A percentile compares a stretch with the other conserved stretches of the same genome.
Conservation (phyloP, 2,113 vertebrate species). For the Microcebus griseorufus region DNA sequence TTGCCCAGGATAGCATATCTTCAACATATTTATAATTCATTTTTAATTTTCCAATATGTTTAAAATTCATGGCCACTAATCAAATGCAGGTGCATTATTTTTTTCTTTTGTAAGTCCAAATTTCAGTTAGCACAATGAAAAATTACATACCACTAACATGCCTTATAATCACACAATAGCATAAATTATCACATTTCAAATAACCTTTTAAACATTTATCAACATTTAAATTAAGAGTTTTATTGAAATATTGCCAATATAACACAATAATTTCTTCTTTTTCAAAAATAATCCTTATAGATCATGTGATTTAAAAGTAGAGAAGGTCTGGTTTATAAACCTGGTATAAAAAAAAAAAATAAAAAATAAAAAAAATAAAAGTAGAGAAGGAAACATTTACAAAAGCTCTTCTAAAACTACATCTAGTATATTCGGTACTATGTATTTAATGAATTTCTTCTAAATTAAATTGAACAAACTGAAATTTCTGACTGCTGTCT, state of each 20-base stretch:
- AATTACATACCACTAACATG: not conserved
- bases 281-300: conserved; percentile 22
- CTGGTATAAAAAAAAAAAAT: no score
- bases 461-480: not conserved
- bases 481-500: conserved; percentile 16
- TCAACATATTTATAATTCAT: not conserved
- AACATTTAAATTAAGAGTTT: not conserved
- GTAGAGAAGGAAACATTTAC: not conserved
- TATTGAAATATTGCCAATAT: not conserved
- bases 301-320: conserved; percentile 2
- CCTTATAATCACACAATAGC: not conserved
- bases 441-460: conserved; percentile 21
- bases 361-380: no score
- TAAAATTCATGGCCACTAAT: not conserved
- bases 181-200: not conserved
- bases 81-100: not conserved
- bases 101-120: not conserved
- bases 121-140: not conserved
- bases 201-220: not conserved
- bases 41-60: not conserved
- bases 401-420: not conserved
- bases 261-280: not conserved
- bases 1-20: not conserved
- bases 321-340: no score
- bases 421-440: not conserved